phyloP scores from a whole-genome alignment of 1,140 invertebrate species.

The Protaetia brevitarsis region DNA sequence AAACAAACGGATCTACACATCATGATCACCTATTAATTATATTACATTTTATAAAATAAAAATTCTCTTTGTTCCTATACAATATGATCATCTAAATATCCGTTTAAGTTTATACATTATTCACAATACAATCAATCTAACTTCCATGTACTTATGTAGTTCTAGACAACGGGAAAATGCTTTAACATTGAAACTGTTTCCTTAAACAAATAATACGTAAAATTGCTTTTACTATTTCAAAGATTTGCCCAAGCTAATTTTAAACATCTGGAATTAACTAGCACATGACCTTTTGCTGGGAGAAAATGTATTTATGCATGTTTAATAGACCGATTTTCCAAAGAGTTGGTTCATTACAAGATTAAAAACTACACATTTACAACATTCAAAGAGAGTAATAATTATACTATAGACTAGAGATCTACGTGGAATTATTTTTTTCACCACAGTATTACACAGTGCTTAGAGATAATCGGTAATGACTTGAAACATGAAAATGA shows the following conservation, averaged over 20 bases:
- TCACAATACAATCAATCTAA: neutral
- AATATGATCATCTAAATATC: neutral
- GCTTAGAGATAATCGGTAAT: neutral
- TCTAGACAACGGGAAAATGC: neutral
- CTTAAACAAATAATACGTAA: neutral
- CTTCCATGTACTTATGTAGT: no score
- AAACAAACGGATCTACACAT: conserved; percentile 2
- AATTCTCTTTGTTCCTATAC: neutral
- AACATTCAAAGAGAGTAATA: conserved; percentile 2
- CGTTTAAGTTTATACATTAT: neutral
- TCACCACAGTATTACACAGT: neutral
- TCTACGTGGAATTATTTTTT: neutral
- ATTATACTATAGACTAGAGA: neutral
- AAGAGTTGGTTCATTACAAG: neutral
- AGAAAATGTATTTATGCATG: neutral
- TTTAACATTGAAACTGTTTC: neutral
- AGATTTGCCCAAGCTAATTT: neutral
- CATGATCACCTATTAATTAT: neutral
- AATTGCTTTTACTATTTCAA: neutral
- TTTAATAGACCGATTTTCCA: no score
- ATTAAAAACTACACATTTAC: conserved; percentile 12
- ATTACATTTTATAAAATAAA: neutral
- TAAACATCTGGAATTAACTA: neutral
- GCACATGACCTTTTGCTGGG: neutral
- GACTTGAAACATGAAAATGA: no score